phyloP scores from a whole-genome alignment of 2,797 vertebrate species.

The Pseudochromis fuscus region DNA sequence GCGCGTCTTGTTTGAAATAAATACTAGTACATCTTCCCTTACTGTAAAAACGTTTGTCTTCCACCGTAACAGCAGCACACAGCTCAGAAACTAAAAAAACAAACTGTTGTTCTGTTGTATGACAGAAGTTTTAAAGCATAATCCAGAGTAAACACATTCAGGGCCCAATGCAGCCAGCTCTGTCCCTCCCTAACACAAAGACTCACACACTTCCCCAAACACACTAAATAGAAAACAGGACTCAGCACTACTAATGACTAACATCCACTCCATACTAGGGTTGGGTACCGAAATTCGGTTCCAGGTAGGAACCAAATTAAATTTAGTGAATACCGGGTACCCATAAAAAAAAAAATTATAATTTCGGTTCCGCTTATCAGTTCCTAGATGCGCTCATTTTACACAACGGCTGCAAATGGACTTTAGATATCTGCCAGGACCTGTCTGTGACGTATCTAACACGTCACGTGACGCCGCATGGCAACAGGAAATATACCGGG shows the following conservation, averaged over 20 bases:
- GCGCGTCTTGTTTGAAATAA: constrained; percentile 46
- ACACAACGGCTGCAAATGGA: too few relatives aligned
- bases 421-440: too few relatives aligned
- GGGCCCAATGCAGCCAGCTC: constrained; percentile 42
- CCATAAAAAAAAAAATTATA: too few relatives aligned
- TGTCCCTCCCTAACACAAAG: constrained; percentile 42
- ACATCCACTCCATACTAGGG: constrained; percentile 52
- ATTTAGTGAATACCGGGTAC: too few relatives aligned
- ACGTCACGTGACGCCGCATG: too few relatives aligned
- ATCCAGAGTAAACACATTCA: constrained; percentile 66
- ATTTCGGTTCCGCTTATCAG: too few relatives aligned
- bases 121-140: constrained; percentile 72
- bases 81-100: constrained; percentile 21
- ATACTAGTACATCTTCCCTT: constrained; percentile 44
- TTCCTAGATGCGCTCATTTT: too few relatives aligned
- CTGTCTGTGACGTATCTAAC: too few relatives aligned
- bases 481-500: too few relatives aligned
- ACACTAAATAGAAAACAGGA: constrained; percentile 63
- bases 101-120: constrained; percentile 30
- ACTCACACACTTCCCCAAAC: constrained; percentile 57
- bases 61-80: constrained; percentile 43
- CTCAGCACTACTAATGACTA: constrained; percentile 46
- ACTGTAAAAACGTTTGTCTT: constrained; percentile 44
- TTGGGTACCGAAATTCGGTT: too few relatives aligned
- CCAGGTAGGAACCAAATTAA: too few relatives aligned